These are phyloP conservation scores for Meiosimyza platycephala DNA, from an alignment of 2,888 invertebrate genomes.

Conservation along the genomic window DNA sequence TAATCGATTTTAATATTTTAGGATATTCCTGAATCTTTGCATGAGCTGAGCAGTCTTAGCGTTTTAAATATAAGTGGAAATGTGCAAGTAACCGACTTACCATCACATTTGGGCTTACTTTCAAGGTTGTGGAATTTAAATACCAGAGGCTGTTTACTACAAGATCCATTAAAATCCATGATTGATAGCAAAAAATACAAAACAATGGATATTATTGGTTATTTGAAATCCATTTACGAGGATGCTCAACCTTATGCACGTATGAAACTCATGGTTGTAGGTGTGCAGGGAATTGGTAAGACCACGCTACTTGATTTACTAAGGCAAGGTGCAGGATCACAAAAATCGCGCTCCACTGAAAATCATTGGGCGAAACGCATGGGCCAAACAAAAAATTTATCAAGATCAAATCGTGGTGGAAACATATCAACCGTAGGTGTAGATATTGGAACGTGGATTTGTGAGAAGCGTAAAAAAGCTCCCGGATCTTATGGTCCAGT, in stretches of 20 bases:
- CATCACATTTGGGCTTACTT: slow-evolving; percentile 94
- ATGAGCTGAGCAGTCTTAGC: slow-evolving; percentile 88
- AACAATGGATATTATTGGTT: slow-evolving; percentile 92
- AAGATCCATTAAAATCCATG: slow-evolving; percentile 91
- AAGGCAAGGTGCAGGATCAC: slow-evolving; percentile 87
- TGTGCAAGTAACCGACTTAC: slow-evolving; percentile 85
- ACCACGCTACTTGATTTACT: slow-evolving; percentile 91
- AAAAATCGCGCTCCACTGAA: slow-evolving; percentile 70
- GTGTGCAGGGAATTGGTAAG: slow-evolving; percentile 87
- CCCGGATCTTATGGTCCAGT: slow-evolving; percentile 83
- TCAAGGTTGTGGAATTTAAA: slow-evolving; percentile 97
- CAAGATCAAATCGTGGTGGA: slow-evolving; percentile 79
- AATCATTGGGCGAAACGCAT: slow-evolving; percentile 96
- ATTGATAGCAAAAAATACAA: slow-evolving; percentile 92
- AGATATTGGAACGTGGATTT: slow-evolving; percentile 95
- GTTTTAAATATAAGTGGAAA: slow-evolving; percentile 87
- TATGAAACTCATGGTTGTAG: slow-evolving; percentile 97
- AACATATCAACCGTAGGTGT: slow-evolving; percentile 97
- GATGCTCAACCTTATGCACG: slow-evolving; percentile 93
- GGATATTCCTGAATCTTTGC: slow-evolving; percentile 84
- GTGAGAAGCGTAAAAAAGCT: slow-evolving; percentile 85
- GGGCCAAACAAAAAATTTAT: slow-evolving; percentile 87
- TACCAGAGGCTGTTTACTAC: slow-evolving; percentile 87
- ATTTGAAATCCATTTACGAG: slow-evolving; percentile 88
- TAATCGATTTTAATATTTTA: slow-evolving; percentile 55